A percentile compares a stretch with the other conserved stretches of the same genome.
Conservation (phyloP, 1,140 invertebrate species). For the Drosophila gunungcola region DNA sequence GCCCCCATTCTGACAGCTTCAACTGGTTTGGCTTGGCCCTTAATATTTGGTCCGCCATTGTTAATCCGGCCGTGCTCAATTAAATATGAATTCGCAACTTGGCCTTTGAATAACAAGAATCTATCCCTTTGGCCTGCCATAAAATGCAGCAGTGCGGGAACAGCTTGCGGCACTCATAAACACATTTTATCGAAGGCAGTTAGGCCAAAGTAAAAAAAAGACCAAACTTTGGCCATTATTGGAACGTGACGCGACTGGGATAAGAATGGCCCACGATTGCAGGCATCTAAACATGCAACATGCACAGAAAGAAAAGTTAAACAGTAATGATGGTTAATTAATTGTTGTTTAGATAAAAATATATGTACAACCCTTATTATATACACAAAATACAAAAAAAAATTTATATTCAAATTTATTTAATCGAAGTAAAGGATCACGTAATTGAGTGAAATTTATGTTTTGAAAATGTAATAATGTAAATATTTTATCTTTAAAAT, state of each 20-base stretch:
- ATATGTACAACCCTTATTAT: too few species aligned
- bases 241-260: constrained; percentile 51
- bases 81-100: constrained; percentile 47
- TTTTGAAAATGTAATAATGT: too few species aligned
- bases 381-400: too few species aligned
- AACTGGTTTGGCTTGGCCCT: constrained; percentile 25
- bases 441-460: too few species aligned
- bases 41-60: neutral
- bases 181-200: constrained; percentile 53
- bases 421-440: too few species aligned
- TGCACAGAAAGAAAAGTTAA: neutral
- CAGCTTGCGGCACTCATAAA: constrained; percentile 45
- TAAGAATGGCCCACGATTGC: constrained; percentile 8
- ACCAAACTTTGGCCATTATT: constrained; percentile 58
- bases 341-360: too few species aligned
- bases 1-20: constrained; percentile 49
- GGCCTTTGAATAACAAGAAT: constrained; percentile 38
- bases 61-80: constrained; percentile 44
- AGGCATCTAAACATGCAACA: constrained; percentile 8
- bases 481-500: too few species aligned
- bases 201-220: constrained; percentile 9
- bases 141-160: constrained; percentile 45
- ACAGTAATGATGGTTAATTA: too few species aligned
- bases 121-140: constrained; percentile 23
- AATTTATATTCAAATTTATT: too few species aligned